These are phyloP conservation scores for Rhynchomys soricoides DNA, from an alignment of 2,113 vertebrate genomes.

Conservation along the genomic window DNA sequence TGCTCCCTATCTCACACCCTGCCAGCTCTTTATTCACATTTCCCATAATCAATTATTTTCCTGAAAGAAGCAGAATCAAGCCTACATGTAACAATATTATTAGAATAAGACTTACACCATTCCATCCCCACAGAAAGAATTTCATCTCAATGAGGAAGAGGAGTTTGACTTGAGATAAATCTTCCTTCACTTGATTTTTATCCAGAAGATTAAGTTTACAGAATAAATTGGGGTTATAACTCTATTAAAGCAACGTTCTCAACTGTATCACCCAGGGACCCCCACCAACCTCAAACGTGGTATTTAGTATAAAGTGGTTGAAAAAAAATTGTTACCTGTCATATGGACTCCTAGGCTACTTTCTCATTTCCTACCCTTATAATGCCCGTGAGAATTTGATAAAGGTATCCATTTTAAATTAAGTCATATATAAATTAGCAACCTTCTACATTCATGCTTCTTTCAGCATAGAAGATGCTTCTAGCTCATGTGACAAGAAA, in stretches of 20 bases:
- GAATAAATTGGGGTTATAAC: not conserved
- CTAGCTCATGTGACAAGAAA: not conserved
- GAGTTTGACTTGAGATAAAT: slow-evolving; percentile 6
- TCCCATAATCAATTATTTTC: not conserved
- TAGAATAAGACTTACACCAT: not conserved
- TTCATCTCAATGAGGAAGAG: not conserved
- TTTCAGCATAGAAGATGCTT: not conserved
- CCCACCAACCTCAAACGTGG: not conserved
- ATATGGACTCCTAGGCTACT: not conserved
- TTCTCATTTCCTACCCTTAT: not conserved
- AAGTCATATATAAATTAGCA: slow-evolving; percentile 27
- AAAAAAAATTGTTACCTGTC: not conserved
- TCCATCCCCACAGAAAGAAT: not conserved
- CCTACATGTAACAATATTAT: not conserved
- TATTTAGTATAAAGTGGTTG: not conserved
- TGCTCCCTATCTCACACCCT: not conserved
- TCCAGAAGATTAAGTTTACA: not conserved
- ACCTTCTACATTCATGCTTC: not conserved
- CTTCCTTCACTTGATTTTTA: not conserved
- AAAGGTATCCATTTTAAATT: slow-evolving; percentile 44
- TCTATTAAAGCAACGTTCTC: not conserved
- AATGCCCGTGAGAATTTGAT: not conserved
- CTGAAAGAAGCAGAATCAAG: not conserved
- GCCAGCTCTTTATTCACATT: not conserved
- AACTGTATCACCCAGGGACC: not conserved